Conservation (phyloP, 2,888 invertebrate genomes). For the Beris morrisii region DNA sequence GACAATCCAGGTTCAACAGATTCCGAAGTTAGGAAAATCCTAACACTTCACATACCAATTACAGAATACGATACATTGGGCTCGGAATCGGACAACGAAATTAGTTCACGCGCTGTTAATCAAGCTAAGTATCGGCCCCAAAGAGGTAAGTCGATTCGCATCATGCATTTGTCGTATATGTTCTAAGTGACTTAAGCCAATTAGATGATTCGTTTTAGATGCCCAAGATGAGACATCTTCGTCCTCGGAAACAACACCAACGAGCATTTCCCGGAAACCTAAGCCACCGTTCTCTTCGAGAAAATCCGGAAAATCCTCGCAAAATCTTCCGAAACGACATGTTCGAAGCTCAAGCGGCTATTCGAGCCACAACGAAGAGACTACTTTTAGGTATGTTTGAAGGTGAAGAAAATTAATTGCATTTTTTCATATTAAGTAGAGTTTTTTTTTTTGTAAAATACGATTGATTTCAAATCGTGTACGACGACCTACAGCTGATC, state of each 20-base stretch:
- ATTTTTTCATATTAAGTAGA: too few species aligned
- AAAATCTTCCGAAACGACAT: slow-evolving; percentile 66
- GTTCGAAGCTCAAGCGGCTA: slow-evolving; percentile 79
- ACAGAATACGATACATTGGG: slow-evolving; percentile 88
- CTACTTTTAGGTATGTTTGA: slow-evolving; percentile 70
- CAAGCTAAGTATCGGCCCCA: slow-evolving; percentile 56
- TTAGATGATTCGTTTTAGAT: slow-evolving; percentile 51
- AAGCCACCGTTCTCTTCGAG: slow-evolving; percentile 72
- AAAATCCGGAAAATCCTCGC: slow-evolving; percentile 63
- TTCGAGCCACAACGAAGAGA: slow-evolving; percentile 83
- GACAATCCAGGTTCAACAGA: slow-evolving; percentile 94
- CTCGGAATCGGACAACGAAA: slow-evolving; percentile 80
- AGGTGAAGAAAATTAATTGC: not conserved
- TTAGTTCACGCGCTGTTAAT: slow-evolving; percentile 65
- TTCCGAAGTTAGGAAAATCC: slow-evolving; percentile 91
- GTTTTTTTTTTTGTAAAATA: too few species aligned
- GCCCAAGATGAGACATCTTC: slow-evolving; percentile 78
- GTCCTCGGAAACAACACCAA: slow-evolving; percentile 76
- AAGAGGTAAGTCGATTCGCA: slow-evolving; percentile 48
- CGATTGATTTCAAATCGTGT: too few species aligned
- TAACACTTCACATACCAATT: slow-evolving; percentile 90
- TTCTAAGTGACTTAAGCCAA: slow-evolving; percentile 32
- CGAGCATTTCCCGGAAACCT: slow-evolving; percentile 67
- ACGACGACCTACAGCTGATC: too few species aligned
- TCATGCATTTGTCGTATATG: slow-evolving; percentile 1